A percentile compares a stretch with the other conserved stretches of the same genome.
These are phyloP conservation scores for Odontamblyopus rebecca DNA, from an alignment of 2,797 vertebrate genomes.

Conservation along the genomic window DNA sequence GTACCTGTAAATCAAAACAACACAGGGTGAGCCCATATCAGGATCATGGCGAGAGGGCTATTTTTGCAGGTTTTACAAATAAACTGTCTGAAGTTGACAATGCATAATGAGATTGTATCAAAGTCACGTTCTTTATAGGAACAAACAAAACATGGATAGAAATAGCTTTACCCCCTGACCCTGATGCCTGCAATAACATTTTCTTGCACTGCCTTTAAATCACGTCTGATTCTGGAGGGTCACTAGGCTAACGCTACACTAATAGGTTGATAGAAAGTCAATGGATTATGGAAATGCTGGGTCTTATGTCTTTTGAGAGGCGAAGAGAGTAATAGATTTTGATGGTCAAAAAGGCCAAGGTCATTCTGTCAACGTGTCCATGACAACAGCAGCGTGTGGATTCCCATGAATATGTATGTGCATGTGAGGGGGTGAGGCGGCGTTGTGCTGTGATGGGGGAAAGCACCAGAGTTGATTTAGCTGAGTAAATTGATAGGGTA, in stretches of 20 bases:
- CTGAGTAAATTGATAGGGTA: no score
- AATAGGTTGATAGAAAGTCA: not conserved
- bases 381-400: not conserved
- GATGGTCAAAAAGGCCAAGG: slow-evolving; percentile 5
- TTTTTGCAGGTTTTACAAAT: slow-evolving; percentile 9
- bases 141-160: not conserved
- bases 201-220: not conserved
- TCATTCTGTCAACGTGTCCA: not conserved
- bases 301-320: not conserved
- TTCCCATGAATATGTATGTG: not conserved
- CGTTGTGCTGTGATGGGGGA: not conserved
- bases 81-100: slow-evolving; percentile 2
- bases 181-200: not conserved
- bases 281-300: not conserved
- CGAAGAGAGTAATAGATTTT: not conserved
- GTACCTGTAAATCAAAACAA: slow-evolving; percentile 12
- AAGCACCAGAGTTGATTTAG: not conserved
- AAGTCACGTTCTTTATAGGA: not conserved
- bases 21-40: slow-evolving; percentile 1
- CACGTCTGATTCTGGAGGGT: not conserved
- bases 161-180: not conserved
- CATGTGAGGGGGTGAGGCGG: not conserved
- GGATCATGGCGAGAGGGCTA: slow-evolving; percentile 2
- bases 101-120: slow-evolving; percentile 5
- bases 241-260: not conserved